Evolutionary conservation across 1,140 invertebrate species (phyloP), one percentile per base, ranked within the genome.

Genomic region (Leptestheria dahalacensis): DNA sequence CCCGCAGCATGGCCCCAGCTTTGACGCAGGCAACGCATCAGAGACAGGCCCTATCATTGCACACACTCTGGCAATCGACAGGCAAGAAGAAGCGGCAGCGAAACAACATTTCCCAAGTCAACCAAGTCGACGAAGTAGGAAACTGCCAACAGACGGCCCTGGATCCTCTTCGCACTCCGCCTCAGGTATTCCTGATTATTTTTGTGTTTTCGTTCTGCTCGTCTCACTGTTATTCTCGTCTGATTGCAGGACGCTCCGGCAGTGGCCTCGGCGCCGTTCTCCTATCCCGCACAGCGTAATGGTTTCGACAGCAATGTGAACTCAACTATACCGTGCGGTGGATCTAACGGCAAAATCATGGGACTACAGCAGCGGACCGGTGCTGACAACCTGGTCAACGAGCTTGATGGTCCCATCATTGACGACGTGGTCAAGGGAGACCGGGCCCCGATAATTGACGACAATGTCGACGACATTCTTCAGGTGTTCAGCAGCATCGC

Each of bases 1-100:
- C 72, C 74, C 76, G 75, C 71, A 77, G 72, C 78, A 83, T 83
- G 81, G 81, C 81, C 73, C 81, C 81, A 73, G 81, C 81, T 75
- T 74, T 82, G 73, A 82, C 80, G 69, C 79, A 83, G 75, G 70
- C 75, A 64, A 76, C 74, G 66, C 78, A 78, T 41, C 33, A 41
- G 33, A 41, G 33, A 41, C 33, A 41, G 33, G 33, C 33, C 6
- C 15, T 41, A 41, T 41, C 33, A 9, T 41, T 41, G 33, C 33
- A 41, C 33, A 41, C 33, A 6, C 6, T 41, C 15, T 41, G 33
- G 33, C 33, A 41, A 41, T 41, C 33, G 6, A 6, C 33, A 41
- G 15, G 6, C 6, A 41, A 41, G 33, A 41, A 41, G 33, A 41
- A 41, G 33, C 33, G 15, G 33, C 33, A 15, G 6, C 15, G 6